Evolutionary conservation across 2,113 vertebrate species (phyloP).

Genomic region (Gymnobelideus leadbeateri): DNA sequence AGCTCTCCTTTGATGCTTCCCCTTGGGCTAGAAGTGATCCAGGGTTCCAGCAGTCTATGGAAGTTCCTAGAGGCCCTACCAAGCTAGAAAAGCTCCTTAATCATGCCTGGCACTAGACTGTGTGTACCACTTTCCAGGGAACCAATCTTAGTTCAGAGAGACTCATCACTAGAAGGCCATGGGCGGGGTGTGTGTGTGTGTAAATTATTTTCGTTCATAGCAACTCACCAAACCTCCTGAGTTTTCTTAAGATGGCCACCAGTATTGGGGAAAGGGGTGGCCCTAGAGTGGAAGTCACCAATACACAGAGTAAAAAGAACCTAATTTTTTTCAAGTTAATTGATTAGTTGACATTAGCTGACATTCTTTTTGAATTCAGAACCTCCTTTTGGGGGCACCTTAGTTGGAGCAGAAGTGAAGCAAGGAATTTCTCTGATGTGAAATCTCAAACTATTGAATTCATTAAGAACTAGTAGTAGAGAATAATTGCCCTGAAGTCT

Average conservation of each 20-base stretch:
- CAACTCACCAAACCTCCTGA: not conserved
- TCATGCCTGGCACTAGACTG: no score
- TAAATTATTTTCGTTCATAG: not conserved
- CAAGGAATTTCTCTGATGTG: conserved; percentile 64
- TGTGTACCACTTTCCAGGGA: not conserved
- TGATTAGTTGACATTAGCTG: not conserved
- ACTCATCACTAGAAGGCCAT: not conserved
- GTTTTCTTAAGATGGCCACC: not conserved
- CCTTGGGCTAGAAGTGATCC: not conserved
- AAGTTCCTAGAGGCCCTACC: not conserved
- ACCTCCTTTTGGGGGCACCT: conserved; percentile 8
- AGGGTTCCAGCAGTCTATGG: not conserved
- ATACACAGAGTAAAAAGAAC: conserved; percentile 44
- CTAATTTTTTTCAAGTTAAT: conserved; percentile 67
- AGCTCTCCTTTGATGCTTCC: not conserved
- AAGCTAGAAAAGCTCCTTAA: not conserved
- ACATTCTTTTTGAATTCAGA: conserved; percentile 23
- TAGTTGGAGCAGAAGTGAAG: conserved; percentile 16
- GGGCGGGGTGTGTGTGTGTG: no score
- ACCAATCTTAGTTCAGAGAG: not conserved
- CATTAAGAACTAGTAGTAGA: conserved; percentile 61
- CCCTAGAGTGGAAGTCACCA: conserved; percentile 16
- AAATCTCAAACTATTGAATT: conserved; percentile 61
- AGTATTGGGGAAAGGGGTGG: not conserved
- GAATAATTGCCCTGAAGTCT: conserved; percentile 59